Evolutionary conservation across 2,888 invertebrate species (phyloP).

Genomic region (Lepetodrilus schrolli): DNA sequence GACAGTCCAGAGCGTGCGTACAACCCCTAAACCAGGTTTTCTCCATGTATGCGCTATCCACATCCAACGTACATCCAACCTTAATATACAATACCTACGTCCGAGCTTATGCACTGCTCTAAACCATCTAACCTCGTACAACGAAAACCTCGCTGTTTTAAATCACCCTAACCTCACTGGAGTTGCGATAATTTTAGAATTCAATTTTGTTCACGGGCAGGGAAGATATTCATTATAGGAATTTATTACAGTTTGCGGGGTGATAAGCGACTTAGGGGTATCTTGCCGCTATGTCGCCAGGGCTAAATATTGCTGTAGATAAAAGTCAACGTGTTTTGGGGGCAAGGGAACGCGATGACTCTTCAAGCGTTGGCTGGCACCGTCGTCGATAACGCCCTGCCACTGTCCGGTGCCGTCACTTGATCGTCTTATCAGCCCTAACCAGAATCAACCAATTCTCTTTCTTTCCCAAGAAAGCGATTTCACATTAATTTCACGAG

Average conservation of each 20-base stretch:
- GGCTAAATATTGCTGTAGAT: constrained; percentile 28
- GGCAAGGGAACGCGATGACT: constrained; percentile 4
- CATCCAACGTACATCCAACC: no score
- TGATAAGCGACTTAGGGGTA: constrained; percentile 32
- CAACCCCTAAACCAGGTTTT: no score
- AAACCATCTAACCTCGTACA: neutral
- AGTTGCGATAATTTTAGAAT: constrained; percentile 30
- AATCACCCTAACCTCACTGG: constrained; percentile 11
- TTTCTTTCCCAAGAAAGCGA: constrained; percentile 18
- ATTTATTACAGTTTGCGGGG: constrained; percentile 30
- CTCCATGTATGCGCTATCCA: no score
- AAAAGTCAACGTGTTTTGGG: constrained; percentile 21
- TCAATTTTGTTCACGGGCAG: constrained; percentile 32
- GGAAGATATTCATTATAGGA: constrained; percentile 34
- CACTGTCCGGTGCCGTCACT: neutral
- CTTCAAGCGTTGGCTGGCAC: neutral
- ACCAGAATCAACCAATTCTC: constrained; percentile 28
- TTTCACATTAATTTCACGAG: constrained; percentile 25
- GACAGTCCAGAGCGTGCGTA: no score
- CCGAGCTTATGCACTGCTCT: neutral
- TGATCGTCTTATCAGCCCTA: constrained; percentile 7
- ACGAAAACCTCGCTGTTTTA: constrained; percentile 13
- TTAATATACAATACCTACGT: no score
- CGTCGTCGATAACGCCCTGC: neutral
- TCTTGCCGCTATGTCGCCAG: constrained; percentile 16